A percentile compares a stretch with the other conserved stretches of the same genome.
Evolutionary conservation across 2,113 vertebrate genomes (phyloP).

Genomic region (Scatophagus argus): DNA sequence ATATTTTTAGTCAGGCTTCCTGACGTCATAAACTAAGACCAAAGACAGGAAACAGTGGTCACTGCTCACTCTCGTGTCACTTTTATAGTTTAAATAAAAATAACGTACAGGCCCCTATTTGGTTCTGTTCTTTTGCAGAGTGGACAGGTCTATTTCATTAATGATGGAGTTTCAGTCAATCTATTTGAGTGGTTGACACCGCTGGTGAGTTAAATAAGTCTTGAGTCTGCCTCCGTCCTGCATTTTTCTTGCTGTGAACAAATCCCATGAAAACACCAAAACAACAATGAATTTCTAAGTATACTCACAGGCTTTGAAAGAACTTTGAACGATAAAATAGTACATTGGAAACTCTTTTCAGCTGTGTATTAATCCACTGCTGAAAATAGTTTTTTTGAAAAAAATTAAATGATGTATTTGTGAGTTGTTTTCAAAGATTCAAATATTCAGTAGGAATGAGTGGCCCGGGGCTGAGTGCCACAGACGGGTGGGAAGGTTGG

Average conservation of each 20-base stretch:
- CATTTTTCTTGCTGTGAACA: not conserved
- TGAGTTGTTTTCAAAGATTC: not conserved
- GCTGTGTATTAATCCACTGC: not conserved
- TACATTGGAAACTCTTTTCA: too few species aligned
- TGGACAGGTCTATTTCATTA: conserved; percentile 94
- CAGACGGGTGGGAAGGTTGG: too few species aligned
- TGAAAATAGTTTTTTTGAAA: conserved; percentile 8
- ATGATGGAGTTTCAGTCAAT: conserved; percentile 91
- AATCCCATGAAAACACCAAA: not conserved
- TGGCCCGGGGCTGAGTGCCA: too few species aligned
- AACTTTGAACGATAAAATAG: too few species aligned
- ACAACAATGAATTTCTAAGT: not conserved
- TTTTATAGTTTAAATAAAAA: not conserved
- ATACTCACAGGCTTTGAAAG: too few species aligned
- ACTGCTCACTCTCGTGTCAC: not conserved
- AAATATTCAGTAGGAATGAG: not conserved
- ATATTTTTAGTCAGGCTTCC: too few species aligned
- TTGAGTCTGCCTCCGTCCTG: too few species aligned
- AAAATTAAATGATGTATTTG: too few species aligned
- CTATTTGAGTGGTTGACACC: conserved; percentile 93
- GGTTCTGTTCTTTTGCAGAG: conserved; percentile 81
- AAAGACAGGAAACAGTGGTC: not conserved
- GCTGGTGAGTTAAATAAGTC: conserved; percentile 86
- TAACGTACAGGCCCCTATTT: not conserved
- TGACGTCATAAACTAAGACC: not conserved